Conservation (phyloP, 2,888 invertebrate species). For the Pollenia amentaria region DNA sequence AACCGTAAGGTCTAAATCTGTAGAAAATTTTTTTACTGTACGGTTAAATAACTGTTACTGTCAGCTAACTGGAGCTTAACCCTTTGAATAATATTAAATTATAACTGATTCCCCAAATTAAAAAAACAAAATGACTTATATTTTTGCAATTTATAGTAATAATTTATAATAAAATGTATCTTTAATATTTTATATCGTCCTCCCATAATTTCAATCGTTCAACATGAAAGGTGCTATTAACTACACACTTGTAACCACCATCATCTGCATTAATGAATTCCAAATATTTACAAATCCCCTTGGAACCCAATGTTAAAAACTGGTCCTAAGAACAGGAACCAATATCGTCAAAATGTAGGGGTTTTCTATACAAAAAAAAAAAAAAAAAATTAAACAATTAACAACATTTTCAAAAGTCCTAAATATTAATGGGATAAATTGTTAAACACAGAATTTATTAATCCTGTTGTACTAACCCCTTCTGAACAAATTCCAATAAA, state of each 20-base stretch:
- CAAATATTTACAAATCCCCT: slow-evolving; percentile 79
- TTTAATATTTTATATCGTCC: neutral
- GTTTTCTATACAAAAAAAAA: slow-evolving; percentile 54
- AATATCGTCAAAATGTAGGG: slow-evolving; percentile 45
- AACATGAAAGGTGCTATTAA: slow-evolving; percentile 32
- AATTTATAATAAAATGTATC: slow-evolving; percentile 14
- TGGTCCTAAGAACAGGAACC: slow-evolving; percentile 73
- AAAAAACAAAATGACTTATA: too few relatives aligned
- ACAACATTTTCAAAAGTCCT: neutral
- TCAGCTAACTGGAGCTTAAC: too few relatives aligned
- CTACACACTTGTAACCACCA: slow-evolving; percentile 55
- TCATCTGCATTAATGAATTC: slow-evolving; percentile 75
- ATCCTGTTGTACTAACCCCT: slow-evolving; percentile 82
- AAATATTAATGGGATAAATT: neutral
- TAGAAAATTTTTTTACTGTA: too few relatives aligned
- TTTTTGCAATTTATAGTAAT: neutral
- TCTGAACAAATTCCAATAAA: slow-evolving; percentile 85
- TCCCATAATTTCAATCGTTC: slow-evolving; percentile 77
- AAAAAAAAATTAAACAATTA: neutral
- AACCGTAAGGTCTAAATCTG: too few relatives aligned
- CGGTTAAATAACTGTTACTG: too few relatives aligned
- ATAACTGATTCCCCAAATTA: too few relatives aligned
- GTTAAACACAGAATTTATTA: too few relatives aligned
- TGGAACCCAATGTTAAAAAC: slow-evolving; percentile 59
- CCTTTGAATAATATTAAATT: too few relatives aligned